Evolutionary conservation across 2,797 vertebrate species (phyloP).

Genomic region (Odontamblyopus rebecca): DNA sequence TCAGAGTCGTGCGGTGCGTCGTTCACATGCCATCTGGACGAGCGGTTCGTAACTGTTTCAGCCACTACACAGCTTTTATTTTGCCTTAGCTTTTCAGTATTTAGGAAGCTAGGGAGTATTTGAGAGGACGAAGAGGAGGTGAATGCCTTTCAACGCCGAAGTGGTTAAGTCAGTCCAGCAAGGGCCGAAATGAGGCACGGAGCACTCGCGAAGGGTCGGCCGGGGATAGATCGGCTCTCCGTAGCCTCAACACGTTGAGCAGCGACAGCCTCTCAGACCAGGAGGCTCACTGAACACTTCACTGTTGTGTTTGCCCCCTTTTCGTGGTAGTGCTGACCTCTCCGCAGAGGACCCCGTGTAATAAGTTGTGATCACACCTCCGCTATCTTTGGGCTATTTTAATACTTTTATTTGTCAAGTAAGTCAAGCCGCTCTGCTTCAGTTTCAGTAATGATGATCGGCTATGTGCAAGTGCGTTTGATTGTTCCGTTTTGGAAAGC

Average conservation of each 20-base stretch:
- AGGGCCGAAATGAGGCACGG: slow-evolving; percentile 66
- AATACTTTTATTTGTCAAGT: slow-evolving; percentile 27
- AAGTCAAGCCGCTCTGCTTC: slow-evolving; percentile 23
- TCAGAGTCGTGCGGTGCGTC: slow-evolving; percentile 63
- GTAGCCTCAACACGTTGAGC: slow-evolving; percentile 66
- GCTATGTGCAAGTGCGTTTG: slow-evolving; percentile 27
- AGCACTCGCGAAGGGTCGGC: slow-evolving; percentile 60
- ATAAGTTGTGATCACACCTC: slow-evolving; percentile 59
- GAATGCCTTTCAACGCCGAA: slow-evolving; percentile 61
- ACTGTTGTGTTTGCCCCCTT: slow-evolving; percentile 46
- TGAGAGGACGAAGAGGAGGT: slow-evolving; percentile 42
- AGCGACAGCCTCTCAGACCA: slow-evolving; percentile 46
- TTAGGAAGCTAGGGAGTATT: slow-evolving; percentile 30
- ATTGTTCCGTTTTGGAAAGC: slow-evolving; percentile 34
- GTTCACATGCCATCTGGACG: slow-evolving; percentile 73
- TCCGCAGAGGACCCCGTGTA: slow-evolving; percentile 37
- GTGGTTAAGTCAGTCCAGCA: slow-evolving; percentile 54
- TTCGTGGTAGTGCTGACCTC: slow-evolving; percentile 43
- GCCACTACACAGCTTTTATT: slow-evolving; percentile 75
- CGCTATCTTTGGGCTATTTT: slow-evolving; percentile 21
- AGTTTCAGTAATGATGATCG: slow-evolving; percentile 30
- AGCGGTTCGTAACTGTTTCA: slow-evolving; percentile 79
- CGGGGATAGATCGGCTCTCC: slow-evolving; percentile 61
- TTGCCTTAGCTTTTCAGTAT: slow-evolving; percentile 68
- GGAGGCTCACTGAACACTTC: slow-evolving; percentile 59